Conservation (phyloP, 2,113 vertebrate species). For the Sylvia atricapilla region DNA sequence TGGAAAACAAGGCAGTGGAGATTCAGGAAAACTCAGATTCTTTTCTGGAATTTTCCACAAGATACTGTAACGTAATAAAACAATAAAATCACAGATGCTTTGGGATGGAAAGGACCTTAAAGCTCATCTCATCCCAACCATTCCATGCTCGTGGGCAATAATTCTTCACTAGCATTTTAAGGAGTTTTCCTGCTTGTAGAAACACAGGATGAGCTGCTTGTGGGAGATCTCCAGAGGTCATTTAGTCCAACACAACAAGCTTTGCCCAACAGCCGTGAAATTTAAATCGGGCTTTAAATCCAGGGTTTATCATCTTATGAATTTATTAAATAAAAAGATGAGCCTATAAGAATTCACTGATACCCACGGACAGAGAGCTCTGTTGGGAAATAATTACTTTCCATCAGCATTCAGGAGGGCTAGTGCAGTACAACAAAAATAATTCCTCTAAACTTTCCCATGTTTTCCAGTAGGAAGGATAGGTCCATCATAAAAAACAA, state of each 20-base stretch:
- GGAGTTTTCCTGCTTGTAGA: neutral
- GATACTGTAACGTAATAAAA: neutral
- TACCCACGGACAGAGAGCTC: neutral
- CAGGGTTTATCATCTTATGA: neutral
- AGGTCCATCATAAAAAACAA: neutral
- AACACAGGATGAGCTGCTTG: neutral
- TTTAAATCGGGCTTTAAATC: neutral
- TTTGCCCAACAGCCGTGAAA: neutral
- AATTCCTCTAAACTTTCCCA: neutral
- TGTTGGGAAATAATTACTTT: neutral
- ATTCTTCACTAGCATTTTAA: neutral
- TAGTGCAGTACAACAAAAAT: neutral
- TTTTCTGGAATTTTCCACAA: neutral
- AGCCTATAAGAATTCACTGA: neutral
- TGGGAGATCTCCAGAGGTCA: neutral
- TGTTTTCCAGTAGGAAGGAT: neutral
- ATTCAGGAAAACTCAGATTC: neutral
- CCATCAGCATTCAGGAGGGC: neutral
- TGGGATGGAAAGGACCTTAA: neutral
- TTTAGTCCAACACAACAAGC: neutral
- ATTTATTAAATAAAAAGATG: neutral
- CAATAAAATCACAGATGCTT: neutral
- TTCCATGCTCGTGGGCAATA: neutral
- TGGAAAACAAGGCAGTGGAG: neutral
- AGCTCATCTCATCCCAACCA: neutral